Evolutionary conservation across 2,888 invertebrate species (phyloP).

Genomic region (Stramonita haemastoma): DNA sequence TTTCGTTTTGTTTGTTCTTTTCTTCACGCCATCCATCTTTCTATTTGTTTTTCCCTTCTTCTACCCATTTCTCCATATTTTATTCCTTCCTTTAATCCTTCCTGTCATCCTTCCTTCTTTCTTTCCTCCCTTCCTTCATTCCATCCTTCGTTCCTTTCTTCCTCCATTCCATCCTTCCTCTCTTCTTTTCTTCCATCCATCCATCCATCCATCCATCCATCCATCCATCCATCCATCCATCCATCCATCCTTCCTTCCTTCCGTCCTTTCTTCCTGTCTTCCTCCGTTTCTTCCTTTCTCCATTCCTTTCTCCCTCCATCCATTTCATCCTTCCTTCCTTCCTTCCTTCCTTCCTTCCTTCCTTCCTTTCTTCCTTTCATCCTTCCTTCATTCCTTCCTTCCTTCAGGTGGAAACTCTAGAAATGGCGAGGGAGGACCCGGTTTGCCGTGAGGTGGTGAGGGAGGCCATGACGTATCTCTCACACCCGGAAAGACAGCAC

Average conservation of each 20-base stretch:
- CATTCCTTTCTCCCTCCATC: not conserved
- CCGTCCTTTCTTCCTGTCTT: not conserved
- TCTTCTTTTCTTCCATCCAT: not conserved
- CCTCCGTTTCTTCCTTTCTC: not conserved
- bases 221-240: not conserved
- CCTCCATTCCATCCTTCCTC: not conserved
- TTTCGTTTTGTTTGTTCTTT: too few species aligned
- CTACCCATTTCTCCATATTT: too few species aligned
- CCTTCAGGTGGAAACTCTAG: not conserved
- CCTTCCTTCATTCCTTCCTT: not conserved
- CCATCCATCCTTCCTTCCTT: not conserved
- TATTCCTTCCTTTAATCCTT: not conserved
- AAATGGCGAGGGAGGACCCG: not conserved
- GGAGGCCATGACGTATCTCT: constrained; percentile 23
- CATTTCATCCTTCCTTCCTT: not conserved
- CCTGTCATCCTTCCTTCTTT: not conserved
- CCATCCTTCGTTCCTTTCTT: not conserved
- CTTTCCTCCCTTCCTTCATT: not conserved
- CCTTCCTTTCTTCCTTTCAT: not conserved
- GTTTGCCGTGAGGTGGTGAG: not conserved
- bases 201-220: not conserved
- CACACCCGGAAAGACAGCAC: constrained; percentile 2
- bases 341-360: not conserved
- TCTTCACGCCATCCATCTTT: too few species aligned
- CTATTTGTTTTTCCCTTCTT: too few species aligned